phyloP scores from a whole-genome alignment of 2,797 vertebrate species.

The Pseudotriccus pelzelni region DNA sequence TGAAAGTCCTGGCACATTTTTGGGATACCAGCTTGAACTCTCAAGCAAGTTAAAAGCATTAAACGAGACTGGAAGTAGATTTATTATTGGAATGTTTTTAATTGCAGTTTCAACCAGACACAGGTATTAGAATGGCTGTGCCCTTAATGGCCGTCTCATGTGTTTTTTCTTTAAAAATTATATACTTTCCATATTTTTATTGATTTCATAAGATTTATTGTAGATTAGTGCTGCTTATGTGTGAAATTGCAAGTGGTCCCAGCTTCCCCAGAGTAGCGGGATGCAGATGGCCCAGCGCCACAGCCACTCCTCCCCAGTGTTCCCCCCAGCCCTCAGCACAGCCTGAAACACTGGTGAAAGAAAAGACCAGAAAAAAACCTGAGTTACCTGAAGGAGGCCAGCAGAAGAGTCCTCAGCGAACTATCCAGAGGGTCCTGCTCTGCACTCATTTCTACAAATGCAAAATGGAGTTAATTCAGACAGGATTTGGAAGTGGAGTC shows the following conservation, averaged over 20 bases:
- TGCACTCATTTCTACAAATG: not conserved
- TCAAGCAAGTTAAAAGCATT: conserved; percentile 84
- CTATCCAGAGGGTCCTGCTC: not conserved
- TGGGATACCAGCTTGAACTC: conserved; percentile 81
- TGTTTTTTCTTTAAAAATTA: conserved; percentile 77
- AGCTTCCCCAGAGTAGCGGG: conserved; percentile 51
- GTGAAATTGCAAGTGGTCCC: conserved; percentile 61
- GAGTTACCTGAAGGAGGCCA: not conserved
- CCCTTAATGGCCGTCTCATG: conserved; percentile 74
- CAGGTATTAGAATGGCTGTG: conserved; percentile 74
- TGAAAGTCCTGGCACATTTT: conserved; percentile 82
- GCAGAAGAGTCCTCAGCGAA: not conserved
- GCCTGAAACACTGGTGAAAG: not conserved
- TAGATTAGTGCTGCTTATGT: conserved; percentile 62
- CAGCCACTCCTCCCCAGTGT: not conserved
- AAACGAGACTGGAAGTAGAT: conserved; percentile 74
- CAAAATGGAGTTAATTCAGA: not conserved
- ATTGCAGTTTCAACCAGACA: conserved; percentile 76
- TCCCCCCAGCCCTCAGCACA: not conserved
- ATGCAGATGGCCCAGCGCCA: not conserved
- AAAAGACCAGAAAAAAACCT: not conserved
- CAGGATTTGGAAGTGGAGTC: not conserved
- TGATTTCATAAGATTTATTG: conserved; percentile 75
- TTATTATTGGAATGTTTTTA: conserved; percentile 82
- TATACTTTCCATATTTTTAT: conserved; percentile 78